These are phyloP conservation scores for Podarcis lilfordi DNA, from an alignment of 2,797 vertebrate genomes.

Conservation along the genomic window DNA sequence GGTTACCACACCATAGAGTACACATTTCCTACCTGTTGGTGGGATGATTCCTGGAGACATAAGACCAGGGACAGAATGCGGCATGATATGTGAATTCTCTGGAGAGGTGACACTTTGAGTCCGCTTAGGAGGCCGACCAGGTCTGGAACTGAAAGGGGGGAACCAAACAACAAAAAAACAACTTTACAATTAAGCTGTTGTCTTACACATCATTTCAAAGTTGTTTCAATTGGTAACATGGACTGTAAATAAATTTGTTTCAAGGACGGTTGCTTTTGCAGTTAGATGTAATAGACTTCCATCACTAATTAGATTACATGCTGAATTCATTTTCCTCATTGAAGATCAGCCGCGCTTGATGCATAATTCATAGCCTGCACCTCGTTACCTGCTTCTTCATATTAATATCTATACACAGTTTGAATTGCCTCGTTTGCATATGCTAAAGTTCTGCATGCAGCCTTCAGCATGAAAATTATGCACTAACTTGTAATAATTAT, in stretches of 20 bases:
- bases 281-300: conserved; percentile 99
- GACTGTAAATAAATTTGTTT: conserved; percentile 99
- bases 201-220: conserved; percentile 91
- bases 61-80: conserved; percentile 97
- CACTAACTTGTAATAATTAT: conserved; percentile 99
- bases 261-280: conserved; percentile 99
- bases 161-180: conserved; percentile 70
- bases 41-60: conserved; percentile 99
- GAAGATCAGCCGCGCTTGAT: conserved; percentile 99
- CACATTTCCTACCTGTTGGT: conserved; percentile 89
- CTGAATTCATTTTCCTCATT: conserved; percentile 99
- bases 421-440: conserved; percentile 99
- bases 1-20: not conserved
- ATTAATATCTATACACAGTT: conserved; percentile 99
- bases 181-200: conserved; percentile 90
- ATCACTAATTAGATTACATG: conserved; percentile 99
- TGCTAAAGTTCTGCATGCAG: conserved; percentile 97
- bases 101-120: conserved; percentile 97
- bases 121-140: conserved; percentile 97
- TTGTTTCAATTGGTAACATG: conserved; percentile 96
- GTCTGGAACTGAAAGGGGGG: conserved; percentile 92
- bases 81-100: conserved; percentile 99
- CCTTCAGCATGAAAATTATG: conserved; percentile 99
- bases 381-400: conserved; percentile 99
- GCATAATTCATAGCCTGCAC: conserved; percentile 99